Evolutionary conservation across 2,888 invertebrate genomes (phyloP), one percentile per base, ranked within the genome.

Genomic region (Portevinia maculata): DNA sequence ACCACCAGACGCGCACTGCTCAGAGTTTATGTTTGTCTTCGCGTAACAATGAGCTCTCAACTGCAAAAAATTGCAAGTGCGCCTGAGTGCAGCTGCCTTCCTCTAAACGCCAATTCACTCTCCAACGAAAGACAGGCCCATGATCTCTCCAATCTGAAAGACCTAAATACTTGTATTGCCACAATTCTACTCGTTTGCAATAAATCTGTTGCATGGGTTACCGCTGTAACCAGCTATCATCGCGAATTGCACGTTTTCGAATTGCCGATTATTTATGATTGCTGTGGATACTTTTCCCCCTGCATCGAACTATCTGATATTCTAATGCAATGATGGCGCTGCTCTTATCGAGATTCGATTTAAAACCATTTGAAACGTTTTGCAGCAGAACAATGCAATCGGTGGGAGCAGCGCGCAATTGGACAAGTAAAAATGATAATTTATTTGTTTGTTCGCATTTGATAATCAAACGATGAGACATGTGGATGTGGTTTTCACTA

Each of bases 261-360:
- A 74, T 74, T 48, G 8, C 7, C 60, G 67, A 67, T 79, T 79
- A 79, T 74, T 79, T 79, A 79, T 79, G 79, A 79, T 74, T 50
- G 59, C 48, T 24, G 39, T 6, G 37, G 60, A 52, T 37, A 41
- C 32, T 34, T 53, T 48, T 17, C 15, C 48, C 64, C 28, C 21
- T 19, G 32, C 13, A 13, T 37, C 37, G n/a, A 15, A 32, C 21
- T 28, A 37, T 34, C 57, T 17, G 64, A 59, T 73, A 75, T 79
- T 74, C 75, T 79, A 75, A 79, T 69, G 57, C 53, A 41, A 55
- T n/a, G n/a, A n/a, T 55, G 48, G 74, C 79, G 67, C 55, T 64
- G 55, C 24, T 50, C 69, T 50, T 75, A 79, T 78, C 78, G 48
- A 64, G 78, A 78, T 78, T 32, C 62, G 41, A 75, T 74, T 75